Conservation (phyloP, 2,888 invertebrate species). For the Nebria brevicollis region DNA sequence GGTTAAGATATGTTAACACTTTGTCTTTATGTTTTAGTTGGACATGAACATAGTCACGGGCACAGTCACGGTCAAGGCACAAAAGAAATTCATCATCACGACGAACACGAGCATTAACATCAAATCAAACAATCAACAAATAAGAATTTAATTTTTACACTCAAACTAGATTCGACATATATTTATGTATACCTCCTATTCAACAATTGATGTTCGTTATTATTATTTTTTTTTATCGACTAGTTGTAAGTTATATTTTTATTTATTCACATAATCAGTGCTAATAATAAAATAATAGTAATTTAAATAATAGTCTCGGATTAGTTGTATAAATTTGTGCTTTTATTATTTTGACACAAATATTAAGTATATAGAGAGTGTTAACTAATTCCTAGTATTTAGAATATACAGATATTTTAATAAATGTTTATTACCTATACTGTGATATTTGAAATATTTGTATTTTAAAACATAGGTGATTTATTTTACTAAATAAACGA, state of each 20-base stretch:
- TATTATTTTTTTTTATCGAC: not conserved
- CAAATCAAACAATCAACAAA: not conserved
- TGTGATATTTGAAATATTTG: conserved; percentile 44
- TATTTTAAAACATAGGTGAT: conserved; percentile 43
- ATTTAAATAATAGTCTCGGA: not conserved
- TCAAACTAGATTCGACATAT: not conserved
- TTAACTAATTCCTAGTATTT: conserved; percentile 12
- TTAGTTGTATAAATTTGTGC: not conserved
- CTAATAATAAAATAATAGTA: conserved; percentile 5
- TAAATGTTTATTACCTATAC: conserved; percentile 43
- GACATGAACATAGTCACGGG: conserved; percentile 53
- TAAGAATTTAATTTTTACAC: not conserved
- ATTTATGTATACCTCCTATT: not conserved
- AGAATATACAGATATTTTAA: not conserved
- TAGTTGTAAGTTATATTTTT: not conserved
- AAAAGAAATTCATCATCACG: conserved; percentile 20
- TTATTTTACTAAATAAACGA: conserved; percentile 36
- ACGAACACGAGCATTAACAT: conserved; percentile 33
- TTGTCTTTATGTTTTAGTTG: conserved; percentile 52
- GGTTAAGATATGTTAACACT: not conserved
- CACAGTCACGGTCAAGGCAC: conserved; percentile 48
- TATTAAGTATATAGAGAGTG: not conserved
- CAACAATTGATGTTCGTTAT: not conserved
- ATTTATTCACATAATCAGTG: conserved; percentile 5
- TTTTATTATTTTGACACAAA: conserved; percentile 2